These are phyloP conservation scores for Noctua janthina DNA, from an alignment of 2,888 invertebrate genomes.

Conservation along the genomic window DNA sequence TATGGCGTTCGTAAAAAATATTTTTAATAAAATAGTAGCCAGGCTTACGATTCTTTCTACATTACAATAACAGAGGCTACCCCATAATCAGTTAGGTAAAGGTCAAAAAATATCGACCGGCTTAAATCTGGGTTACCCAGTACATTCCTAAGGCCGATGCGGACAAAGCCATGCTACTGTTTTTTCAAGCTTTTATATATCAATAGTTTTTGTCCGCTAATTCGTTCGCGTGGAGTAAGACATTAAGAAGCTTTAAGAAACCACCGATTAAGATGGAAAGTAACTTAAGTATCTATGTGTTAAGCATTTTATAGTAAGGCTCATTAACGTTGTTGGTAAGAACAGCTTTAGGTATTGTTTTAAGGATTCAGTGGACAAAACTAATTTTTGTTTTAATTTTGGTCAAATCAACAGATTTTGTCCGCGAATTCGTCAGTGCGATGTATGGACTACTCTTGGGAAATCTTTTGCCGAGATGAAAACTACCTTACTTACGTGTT, in stretches of 20 bases:
- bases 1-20: too few species aligned
- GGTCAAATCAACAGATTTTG: background rate
- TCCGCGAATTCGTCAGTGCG: background rate
- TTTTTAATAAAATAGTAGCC: background rate
- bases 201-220: background rate
- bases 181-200: slow-evolving; percentile 24
- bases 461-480: background rate
- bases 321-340: background rate
- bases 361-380: slow-evolving; percentile 43
- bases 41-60: slow-evolving; percentile 3
- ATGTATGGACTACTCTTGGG: background rate
- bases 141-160: slow-evolving; percentile 55
- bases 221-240: background rate
- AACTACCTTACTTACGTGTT: background rate
- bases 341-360: too few species aligned
- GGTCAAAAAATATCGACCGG: slow-evolving; percentile 73
- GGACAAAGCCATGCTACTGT: slow-evolving; percentile 46
- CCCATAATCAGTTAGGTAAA: slow-evolving; percentile 60
- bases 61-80: slow-evolving; percentile 41
- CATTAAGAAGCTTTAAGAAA: background rate
- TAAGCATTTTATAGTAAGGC: background rate
- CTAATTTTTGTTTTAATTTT: slow-evolving; percentile 16
- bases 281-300: background rate
- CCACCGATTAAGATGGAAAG: background rate
- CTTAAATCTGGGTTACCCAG: slow-evolving; percentile 75